Percentiles rank a stretch among this genome's conserved stretches.
Conservation (phyloP, 37 sponge, comb jelly and placozoan genomes). For the Halisarca cf. caerulea region DNA sequence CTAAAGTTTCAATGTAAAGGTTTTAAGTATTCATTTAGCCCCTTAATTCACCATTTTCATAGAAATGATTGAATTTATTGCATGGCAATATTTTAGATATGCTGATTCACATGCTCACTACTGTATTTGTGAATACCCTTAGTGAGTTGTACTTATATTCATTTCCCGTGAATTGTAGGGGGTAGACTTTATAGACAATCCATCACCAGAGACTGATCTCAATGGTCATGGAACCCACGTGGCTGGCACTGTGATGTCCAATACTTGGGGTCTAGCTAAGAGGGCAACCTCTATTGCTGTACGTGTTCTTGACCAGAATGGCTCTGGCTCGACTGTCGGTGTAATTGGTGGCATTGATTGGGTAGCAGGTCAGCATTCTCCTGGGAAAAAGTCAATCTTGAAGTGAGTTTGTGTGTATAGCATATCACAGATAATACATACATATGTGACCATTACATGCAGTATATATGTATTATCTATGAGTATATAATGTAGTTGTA, state of each 20-base stretch:
- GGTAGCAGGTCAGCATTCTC: slow-evolving; percentile 30
- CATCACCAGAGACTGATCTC: slow-evolving; percentile 49
- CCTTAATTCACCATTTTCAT: too few relatives aligned
- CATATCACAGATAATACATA: not conserved
- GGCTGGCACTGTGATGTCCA: slow-evolving; percentile 72
- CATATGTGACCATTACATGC: not conserved
- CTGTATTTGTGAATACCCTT: too few relatives aligned
- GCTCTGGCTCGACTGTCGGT: slow-evolving; percentile 50
- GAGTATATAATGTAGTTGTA: too few relatives aligned
- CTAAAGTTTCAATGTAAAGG: too few relatives aligned
- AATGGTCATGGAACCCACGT: slow-evolving; percentile 83
- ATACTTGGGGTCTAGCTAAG: slow-evolving; percentile 65
- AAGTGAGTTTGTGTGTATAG: not conserved
- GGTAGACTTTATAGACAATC: slow-evolving; percentile 39
- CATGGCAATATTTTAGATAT: too few relatives aligned
- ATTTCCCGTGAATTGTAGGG: slow-evolving; percentile 33
- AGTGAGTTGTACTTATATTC: not conserved
- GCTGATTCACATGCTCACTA: too few relatives aligned
- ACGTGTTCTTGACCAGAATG: slow-evolving; percentile 47
- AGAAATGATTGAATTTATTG: too few relatives aligned
- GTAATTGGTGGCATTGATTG: slow-evolving; percentile 61
- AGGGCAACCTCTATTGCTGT: slow-evolving; percentile 76
- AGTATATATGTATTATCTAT: not conserved
- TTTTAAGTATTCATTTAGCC: too few relatives aligned
- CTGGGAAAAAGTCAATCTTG: slow-evolving; percentile 34